phyloP scores from a whole-genome alignment of 2,113 vertebrate genomes.

The Corythoichthys haematopterus region DNA sequence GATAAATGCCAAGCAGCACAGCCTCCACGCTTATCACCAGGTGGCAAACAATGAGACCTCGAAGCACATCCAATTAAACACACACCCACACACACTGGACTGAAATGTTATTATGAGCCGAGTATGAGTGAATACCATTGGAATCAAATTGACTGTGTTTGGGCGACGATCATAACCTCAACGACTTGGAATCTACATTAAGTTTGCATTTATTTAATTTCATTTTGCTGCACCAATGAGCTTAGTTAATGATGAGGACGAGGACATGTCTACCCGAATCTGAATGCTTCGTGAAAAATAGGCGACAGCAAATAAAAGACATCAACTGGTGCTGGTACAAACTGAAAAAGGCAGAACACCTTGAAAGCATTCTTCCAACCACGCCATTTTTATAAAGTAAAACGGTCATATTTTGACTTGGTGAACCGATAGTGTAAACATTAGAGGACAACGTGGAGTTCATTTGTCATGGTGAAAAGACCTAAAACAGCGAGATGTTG shows the following conservation, averaged over 20 bases:
- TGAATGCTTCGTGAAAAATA: neutral
- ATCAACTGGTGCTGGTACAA: conserved; percentile 24
- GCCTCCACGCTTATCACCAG: conserved; percentile 40
- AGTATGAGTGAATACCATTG: conserved; percentile 30
- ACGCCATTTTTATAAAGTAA: no score
- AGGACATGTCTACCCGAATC: conserved; percentile 26
- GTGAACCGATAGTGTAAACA: no score
- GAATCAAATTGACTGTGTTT: conserved; percentile 15
- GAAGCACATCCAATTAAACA: conserved; percentile 44
- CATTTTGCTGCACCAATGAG: conserved; percentile 17
- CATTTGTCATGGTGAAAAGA: no score
- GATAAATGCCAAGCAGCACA: conserved; percentile 36
- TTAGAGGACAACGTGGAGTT: no score
- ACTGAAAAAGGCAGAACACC: no score
- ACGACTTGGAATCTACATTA: neutral
- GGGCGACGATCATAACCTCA: conserved; percentile 19
- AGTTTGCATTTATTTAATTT: neutral
- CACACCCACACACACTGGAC: conserved; percentile 14
- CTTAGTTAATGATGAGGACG: conserved; percentile 49
- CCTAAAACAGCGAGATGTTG: no score
- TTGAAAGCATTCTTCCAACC: no score
- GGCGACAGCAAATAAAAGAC: conserved; percentile 44
- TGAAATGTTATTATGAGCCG: neutral
- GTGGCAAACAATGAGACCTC: conserved; percentile 29
- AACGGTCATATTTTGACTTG: no score